These are phyloP conservation scores for Synergus gifuensis DNA, from an alignment of 2,888 invertebrate genomes.

Conservation along the genomic window DNA sequence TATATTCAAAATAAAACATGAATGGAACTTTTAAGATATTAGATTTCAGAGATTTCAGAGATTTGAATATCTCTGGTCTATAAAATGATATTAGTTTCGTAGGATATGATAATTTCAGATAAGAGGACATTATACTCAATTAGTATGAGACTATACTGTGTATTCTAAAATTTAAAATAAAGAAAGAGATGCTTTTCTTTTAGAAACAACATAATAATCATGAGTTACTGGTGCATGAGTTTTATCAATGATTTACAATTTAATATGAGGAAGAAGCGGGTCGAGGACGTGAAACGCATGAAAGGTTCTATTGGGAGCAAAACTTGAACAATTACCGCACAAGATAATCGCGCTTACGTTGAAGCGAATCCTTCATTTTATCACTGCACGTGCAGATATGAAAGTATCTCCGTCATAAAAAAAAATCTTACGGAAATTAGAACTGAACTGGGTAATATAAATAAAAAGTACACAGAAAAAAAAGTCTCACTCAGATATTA, in stretches of 20 bases:
- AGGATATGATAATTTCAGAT: not conserved
- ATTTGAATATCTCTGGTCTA: too few species aligned
- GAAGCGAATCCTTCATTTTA: slow-evolving; percentile 8
- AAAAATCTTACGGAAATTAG: not conserved
- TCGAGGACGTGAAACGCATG: slow-evolving; percentile 63
- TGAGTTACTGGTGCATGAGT: slow-evolving; percentile 5
- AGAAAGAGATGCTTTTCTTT: not conserved
- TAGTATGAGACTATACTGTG: not conserved
- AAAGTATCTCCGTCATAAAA: not conserved
- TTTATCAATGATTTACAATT: slow-evolving; percentile 19
- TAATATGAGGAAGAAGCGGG: slow-evolving; percentile 59
- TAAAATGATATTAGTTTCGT: too few species aligned
- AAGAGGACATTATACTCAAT: not conserved
- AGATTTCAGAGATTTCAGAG: too few species aligned
- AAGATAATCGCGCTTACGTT: not conserved
- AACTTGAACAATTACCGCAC: slow-evolving; percentile 18
- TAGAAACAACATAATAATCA: not conserved
- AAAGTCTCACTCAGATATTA: too few species aligned
- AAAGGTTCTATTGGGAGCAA: slow-evolving; percentile 26
- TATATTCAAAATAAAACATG: too few species aligned
- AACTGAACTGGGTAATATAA: not conserved
- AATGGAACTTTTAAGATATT: too few species aligned
- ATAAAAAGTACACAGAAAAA: not conserved
- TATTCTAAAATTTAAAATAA: not conserved
- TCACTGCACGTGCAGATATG: slow-evolving; percentile 22